These are phyloP conservation scores for Cardiocondyla obscurior DNA, from an alignment of 1,140 invertebrate genomes.

Conservation along the genomic window DNA sequence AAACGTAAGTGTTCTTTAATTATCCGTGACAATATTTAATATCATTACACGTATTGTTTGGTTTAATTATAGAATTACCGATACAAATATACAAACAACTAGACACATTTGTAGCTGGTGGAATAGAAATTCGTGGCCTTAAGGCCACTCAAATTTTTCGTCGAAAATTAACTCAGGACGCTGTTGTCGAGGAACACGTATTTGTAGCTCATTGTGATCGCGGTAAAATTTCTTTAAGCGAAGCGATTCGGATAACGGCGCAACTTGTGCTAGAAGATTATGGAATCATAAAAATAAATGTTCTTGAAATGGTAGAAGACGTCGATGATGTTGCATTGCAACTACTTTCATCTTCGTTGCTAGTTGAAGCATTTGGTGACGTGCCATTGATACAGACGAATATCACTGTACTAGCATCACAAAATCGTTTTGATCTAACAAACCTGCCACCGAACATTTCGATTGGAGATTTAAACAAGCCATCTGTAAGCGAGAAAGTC, in stretches of 20 bases:
- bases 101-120: slow-evolving; percentile 86
- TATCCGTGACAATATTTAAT: too few relatives aligned
- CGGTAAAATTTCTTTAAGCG: slow-evolving; percentile 71
- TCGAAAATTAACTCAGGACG: slow-evolving; percentile 86
- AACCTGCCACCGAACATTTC: slow-evolving; percentile 84
- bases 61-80: slow-evolving; percentile 73
- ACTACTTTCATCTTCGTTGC: slow-evolving; percentile 83
- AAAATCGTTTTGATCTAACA: slow-evolving; percentile 80
- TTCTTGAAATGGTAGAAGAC: slow-evolving; percentile 87
- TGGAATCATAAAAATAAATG: slow-evolving; percentile 87
- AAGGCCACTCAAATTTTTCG: slow-evolving; percentile 91
- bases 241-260: slow-evolving; percentile 85
- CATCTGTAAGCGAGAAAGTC: slow-evolving; percentile 83
- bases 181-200: slow-evolving; percentile 89
- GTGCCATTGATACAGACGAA: slow-evolving; percentile 87
- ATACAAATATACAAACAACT: slow-evolving; percentile 83
- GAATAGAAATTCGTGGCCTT: slow-evolving; percentile 92
- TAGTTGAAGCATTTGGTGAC: slow-evolving; percentile 85
- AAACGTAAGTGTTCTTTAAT: slow-evolving; percentile 63
- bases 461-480: slow-evolving; percentile 86
- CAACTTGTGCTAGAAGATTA: slow-evolving; percentile 93
- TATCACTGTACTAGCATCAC: slow-evolving; percentile 80
- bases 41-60: background rate
- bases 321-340: slow-evolving; percentile 82
- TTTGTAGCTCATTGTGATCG: slow-evolving; percentile 85